These are phyloP conservation scores for Australoheros scitulus DNA, from an alignment of 2,113 vertebrate species.

Conservation along the genomic window DNA sequence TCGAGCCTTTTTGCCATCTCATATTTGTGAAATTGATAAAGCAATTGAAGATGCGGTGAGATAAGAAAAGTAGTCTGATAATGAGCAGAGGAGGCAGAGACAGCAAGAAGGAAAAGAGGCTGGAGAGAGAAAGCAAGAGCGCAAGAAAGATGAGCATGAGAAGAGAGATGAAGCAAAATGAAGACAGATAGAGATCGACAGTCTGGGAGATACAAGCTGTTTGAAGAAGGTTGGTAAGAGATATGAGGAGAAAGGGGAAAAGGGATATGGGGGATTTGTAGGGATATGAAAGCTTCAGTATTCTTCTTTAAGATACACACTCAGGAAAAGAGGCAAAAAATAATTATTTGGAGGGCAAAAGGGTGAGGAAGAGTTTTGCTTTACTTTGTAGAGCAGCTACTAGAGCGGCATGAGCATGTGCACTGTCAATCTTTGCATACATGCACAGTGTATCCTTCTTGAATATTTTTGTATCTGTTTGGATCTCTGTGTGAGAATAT, in stretches of 20 bases:
- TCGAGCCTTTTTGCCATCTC: not conserved
- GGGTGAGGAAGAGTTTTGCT: not conserved
- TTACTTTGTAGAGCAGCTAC: not conserved
- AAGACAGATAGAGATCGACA: constrained; percentile 55
- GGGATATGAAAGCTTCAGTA: constrained; percentile 44
- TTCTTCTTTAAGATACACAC: constrained; percentile 44
- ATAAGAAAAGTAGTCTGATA: constrained; percentile 30
- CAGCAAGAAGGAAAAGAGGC: constrained; percentile 3
- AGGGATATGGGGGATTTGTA: constrained; percentile 58
- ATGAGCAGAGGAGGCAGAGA: constrained; percentile 1
- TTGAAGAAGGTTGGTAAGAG: constrained; percentile 55
- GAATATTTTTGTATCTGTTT: constrained; percentile 10
- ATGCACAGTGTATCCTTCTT: not conserved
- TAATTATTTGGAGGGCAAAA: constrained; percentile 24
- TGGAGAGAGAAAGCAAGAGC: constrained; percentile 14
- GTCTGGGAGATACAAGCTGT: constrained; percentile 47
- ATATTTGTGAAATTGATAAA: constrained; percentile 38
- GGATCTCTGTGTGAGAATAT: constrained; percentile 12
- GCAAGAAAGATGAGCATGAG: constrained; percentile 25
- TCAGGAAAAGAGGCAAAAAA: constrained; percentile 15
- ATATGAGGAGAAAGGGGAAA: constrained; percentile 50
- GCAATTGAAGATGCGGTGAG: constrained; percentile 25
- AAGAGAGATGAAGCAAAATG: constrained; percentile 40
- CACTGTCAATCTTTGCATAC: not conserved
- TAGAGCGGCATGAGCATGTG: not conserved